These are phyloP conservation scores for Eidolon helvum DNA, from an alignment of 2,113 vertebrate genomes.

Conservation along the genomic window DNA sequence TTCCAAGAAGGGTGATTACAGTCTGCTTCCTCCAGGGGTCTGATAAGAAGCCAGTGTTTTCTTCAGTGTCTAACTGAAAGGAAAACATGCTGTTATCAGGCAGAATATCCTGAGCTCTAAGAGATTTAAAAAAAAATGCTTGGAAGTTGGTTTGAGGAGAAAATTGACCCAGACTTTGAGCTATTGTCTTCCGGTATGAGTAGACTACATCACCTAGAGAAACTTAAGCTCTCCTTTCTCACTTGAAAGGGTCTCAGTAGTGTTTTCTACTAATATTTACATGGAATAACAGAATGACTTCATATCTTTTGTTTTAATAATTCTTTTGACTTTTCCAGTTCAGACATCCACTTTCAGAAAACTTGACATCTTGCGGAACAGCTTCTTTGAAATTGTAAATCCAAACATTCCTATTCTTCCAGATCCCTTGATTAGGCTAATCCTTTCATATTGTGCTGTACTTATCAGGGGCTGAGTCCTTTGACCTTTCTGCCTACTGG, in stretches of 20 bases:
- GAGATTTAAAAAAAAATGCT: not conserved
- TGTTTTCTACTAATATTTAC: not conserved
- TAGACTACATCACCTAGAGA: not conserved
- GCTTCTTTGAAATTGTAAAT: constrained; percentile 17
- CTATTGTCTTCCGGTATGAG: not conserved
- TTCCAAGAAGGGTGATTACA: not conserved
- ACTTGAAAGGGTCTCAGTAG: not conserved
- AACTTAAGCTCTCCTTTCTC: not conserved
- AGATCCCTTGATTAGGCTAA: not conserved
- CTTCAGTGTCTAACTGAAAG: not conserved
- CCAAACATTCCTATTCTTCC: not conserved
- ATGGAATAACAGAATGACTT: not conserved
- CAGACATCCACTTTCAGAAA: not conserved
- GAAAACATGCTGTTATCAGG: not conserved
- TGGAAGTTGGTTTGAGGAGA: not conserved
- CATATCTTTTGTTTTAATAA: not conserved
- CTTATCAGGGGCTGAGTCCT: not conserved
- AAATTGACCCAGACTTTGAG: not conserved
- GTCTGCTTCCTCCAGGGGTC: not conserved
- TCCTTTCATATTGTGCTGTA: not conserved
- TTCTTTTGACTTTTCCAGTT: not conserved
- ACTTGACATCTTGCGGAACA: not conserved
- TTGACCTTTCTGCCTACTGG: not conserved
- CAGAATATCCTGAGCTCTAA: not conserved
- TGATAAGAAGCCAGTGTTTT: not conserved